Percentiles rank a stretch among this genome's conserved stretches.
Conservation (phyloP, 2,797 vertebrate genomes). For the Scolopax rusticola region DNA sequence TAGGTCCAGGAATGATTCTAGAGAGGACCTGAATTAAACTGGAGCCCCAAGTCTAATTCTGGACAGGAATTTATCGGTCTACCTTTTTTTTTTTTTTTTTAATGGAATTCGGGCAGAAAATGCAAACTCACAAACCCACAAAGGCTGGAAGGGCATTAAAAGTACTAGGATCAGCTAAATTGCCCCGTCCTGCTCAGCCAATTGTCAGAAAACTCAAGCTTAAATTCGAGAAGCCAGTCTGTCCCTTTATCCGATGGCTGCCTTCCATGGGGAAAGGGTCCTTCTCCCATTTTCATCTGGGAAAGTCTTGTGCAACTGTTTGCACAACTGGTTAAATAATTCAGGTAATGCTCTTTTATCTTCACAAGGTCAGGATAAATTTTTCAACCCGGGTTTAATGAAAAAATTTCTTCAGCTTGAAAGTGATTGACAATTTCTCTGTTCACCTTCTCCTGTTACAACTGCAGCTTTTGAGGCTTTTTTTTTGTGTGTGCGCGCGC, state of each 20-base stretch:
- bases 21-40: neutral
- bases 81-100: neutral
- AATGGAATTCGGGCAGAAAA: constrained; percentile 19
- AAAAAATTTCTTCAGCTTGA: constrained; percentile 32
- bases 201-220: neutral
- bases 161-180: neutral
- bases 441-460: constrained; percentile 7
- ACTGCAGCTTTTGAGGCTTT: constrained; percentile 19
- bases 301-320: constrained; percentile 3
- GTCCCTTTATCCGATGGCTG: constrained; percentile 37
- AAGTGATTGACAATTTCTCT: constrained; percentile 31
- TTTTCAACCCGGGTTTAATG: constrained; percentile 47
- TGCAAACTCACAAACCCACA: neutral
- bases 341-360: constrained; percentile 31
- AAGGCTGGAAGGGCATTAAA: neutral
- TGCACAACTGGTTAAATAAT: constrained; percentile 36
- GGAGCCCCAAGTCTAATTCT: neutral
- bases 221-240: neutral
- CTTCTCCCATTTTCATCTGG: constrained; percentile 40
- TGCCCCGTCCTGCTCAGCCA: neutral
- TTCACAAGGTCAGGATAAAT: neutral
- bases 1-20: neutral
- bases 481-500: neutral
- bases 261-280: constrained; percentile 24
- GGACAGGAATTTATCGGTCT: neutral